Conservation (phyloP, 92 coral and sea anemone species). For the Blastomussa wellsi region DNA sequence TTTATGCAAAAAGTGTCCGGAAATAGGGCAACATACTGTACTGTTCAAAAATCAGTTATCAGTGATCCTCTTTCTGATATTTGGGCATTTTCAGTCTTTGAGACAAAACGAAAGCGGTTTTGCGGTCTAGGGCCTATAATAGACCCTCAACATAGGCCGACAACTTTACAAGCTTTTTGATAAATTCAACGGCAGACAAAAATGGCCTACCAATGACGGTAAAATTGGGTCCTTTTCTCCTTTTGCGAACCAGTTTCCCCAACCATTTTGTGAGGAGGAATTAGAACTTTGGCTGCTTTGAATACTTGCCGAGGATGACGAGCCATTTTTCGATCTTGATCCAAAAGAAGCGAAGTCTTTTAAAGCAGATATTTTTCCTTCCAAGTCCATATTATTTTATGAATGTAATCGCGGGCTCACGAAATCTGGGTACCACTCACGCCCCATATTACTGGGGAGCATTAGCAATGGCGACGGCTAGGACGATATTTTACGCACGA, state of each 20-base stretch:
- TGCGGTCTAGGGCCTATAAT: too few relatives aligned
- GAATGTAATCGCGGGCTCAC: slow-evolving; percentile 28
- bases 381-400: slow-evolving; percentile 61
- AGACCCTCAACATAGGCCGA: neutral
- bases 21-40: too few relatives aligned
- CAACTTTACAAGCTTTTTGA: neutral
- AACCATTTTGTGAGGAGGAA: slow-evolving; percentile 69
- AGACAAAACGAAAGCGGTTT: too few relatives aligned
- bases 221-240: slow-evolving; percentile 80
- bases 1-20: too few relatives aligned
- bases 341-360: slow-evolving; percentile 81
- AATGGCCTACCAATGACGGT: slow-evolving; percentile 68
- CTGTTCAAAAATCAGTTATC: too few relatives aligned
- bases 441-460: neutral
- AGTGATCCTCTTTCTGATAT: too few relatives aligned
- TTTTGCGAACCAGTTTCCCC: slow-evolving; percentile 78
- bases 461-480: too few relatives aligned
- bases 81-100: too few relatives aligned
- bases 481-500: too few relatives aligned
- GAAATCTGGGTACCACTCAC: neutral
- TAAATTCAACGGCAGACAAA: too few relatives aligned
- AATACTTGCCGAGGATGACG: slow-evolving; percentile 30
- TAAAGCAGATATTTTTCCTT: slow-evolving; percentile 83
- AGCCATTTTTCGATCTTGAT: slow-evolving; percentile 59
- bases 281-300: slow-evolving; percentile 16